Base-by-base conservation (phyloP, 2,797 vertebrate genomes). In the Arrhamphus sclerolepis region DNA sequence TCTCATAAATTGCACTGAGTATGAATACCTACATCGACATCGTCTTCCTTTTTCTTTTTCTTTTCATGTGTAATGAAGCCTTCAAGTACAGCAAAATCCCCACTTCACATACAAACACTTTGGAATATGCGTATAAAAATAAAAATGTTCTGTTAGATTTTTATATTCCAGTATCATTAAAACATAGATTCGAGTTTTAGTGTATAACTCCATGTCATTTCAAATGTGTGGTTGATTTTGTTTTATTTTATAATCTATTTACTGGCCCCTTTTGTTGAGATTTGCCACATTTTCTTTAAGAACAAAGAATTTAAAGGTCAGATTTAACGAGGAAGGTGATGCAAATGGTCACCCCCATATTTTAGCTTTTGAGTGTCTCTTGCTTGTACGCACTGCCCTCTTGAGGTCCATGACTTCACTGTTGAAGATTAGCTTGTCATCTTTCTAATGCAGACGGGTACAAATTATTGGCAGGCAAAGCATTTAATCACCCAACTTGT, bases 381-480 rank as follows among this genome's bases (percentile, higher is more conserved):
- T 75, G 56, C 62, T 83, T 78, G 78, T 72, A 56, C 68, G 56
- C 78, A 70, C 85, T 79, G 81, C 69, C 77, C 85, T 80, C 82
- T 87, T 80, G 62, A 88, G 82, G 84, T 70, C 54, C 59, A 31
- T 17, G 20, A 70, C 72, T 70, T 64, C 70, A 71, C 19, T 44
- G 17, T 14, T 75, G 58, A 51, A 71, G 75, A 78, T 75, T 75
- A 59, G 59, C 72, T 72, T 20, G 29, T 50, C 66, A 78, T 64
- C 31, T 57, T 69, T 59, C 65, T 65, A 80, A 67, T 71, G 62
- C 58, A 67, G n/a, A 24, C 16, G 22, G 20, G 14, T 53, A 22
- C 62, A 42, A 71, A 74, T 61, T 50, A 66, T 66, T 44, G 64
- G 20, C 22, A 26, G 28, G 57, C n/a, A 14, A 4, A 63, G 24